Evolutionary conservation across 2,888 invertebrate species (phyloP).

Genomic region (Conchocele bisecta): DNA sequence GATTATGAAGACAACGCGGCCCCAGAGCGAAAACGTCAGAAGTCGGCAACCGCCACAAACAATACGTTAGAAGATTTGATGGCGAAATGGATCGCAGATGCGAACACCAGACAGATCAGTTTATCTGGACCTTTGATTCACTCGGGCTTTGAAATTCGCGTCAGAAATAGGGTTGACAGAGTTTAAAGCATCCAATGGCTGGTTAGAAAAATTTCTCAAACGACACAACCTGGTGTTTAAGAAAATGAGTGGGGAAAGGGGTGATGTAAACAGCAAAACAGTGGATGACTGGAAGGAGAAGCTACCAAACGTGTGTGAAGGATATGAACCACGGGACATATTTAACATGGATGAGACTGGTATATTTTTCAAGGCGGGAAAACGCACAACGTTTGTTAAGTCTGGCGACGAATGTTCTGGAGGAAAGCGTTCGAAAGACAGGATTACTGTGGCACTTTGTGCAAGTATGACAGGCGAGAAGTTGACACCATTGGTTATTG

Average conservation of each 20-base stretch:
- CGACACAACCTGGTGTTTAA: conserved; percentile 23
- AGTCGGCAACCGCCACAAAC: no score
- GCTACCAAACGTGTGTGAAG: conserved; percentile 34
- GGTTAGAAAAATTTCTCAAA: conserved; percentile 26
- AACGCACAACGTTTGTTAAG: background rate
- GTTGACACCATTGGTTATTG: background rate
- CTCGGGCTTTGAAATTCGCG: conserved; percentile 1
- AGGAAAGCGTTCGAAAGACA: conserved; percentile 29
- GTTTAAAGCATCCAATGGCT: conserved; percentile 27
- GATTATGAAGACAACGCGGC: no score
- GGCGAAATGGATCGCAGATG: no score
- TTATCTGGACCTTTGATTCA: conserved; percentile 13
- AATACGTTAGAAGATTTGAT: no score
- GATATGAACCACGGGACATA: conserved; percentile 26
- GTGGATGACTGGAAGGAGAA: conserved; percentile 36
- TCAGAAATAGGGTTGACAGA: background rate
- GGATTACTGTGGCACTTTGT: conserved; percentile 22
- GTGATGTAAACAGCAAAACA: conserved; percentile 18
- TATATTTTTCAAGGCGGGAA: conserved; percentile 2
- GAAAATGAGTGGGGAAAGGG: conserved; percentile 34
- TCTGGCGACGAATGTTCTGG: no score
- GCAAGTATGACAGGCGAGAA: conserved; percentile 13
- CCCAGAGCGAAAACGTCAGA: no score
- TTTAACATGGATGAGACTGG: no score
- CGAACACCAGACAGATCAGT: no score